Base-by-base conservation (phyloP, 2,888 invertebrate species). In the Hesperia comma region DNA sequence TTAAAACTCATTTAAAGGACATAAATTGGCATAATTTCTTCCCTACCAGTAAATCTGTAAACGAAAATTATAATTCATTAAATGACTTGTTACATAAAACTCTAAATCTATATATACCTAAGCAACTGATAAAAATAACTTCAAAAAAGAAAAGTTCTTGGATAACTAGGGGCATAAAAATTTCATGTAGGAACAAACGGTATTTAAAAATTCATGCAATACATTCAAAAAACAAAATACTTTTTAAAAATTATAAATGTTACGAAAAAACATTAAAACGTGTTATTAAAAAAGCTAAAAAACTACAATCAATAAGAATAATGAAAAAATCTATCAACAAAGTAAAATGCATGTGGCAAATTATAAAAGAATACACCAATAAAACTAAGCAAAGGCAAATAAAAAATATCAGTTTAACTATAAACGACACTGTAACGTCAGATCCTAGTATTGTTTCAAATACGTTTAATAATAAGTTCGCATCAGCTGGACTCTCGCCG, bases 61-160 rank as follows among this genome's bases (percentile, higher is more conserved):
- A 70, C 37, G 49, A 67, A 66, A 72, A 70, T 21, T 72, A 67
- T 19, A 19, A 54, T 5, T 32, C 41, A 12, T 69, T 68, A 46
- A 7, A 55, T 21, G 17, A 54, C 6, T 56, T n/a, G 15, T 8
- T 68, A 46, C 12, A 40, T 26, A 8, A 40, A 15, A 55, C 55
- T 21, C 15, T 71, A 14, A 55, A 69, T 21, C 49, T 32, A 37
- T 57, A 49, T 41, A 64, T 69, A 2, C 71, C 71, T 12, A 49
- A 40, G 63, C 63, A 63, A 51, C 37, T 1, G 0, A 49, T 40
- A 58, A 61, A 37, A 51, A 10, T 51, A 51, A 61, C 49, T 5
- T 14, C n/a, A 21, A 21, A 58, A 5, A 43, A 58, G n/a, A 43
- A 58, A 43, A 1, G 21, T 3, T 10, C 51, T 10, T 61, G 61